Base-by-base conservation (phyloP, 2,113 vertebrate species). In the Macquaria ambigua region DNA sequence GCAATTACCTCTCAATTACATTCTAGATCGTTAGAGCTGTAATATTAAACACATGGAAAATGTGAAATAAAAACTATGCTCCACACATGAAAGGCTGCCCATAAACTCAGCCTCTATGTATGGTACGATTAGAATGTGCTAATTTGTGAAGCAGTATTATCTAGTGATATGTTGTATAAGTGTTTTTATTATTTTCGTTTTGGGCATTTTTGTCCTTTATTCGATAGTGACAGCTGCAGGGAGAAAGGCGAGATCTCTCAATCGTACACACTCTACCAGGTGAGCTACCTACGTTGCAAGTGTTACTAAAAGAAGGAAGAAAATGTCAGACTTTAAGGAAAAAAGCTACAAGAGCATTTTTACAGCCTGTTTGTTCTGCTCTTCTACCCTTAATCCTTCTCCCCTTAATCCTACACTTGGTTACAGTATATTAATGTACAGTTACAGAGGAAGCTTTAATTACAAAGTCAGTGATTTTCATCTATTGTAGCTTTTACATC, bases 1-100 rank as follows among this genome's bases (percentile, higher is more conserved):
- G 85, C 88, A 92, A 93, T 93, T 90, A 92, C 90, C 80, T 88
- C 90, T 86, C 86, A 92, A 31, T 93, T 94, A 92, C 87, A 82
- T 74, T 89, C 83, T 72, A 79, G 56, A 91, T 92, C 43, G 76
- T 93, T 90, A 89, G 75, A 87, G 89, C 84, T 73, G 68, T 92
- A 89, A 90, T 91, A 91, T 90, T 92, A 90, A 89, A 90, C 86
- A 92, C 89, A 85, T 84, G 85, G 90, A 93, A 90, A 85, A 87
- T 89, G 90, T 84, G 84, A 87, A 91, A 76, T 86, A 88, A 91
- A 92, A 90, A 25, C 70, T 25, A 89, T 46, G 72, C 76, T 70
- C 23, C 68, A 62, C 83, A 83, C 83, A 88, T 92, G 85, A 90
- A 90, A 90, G 79, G 67, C 67, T 58, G 77, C 68, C 20, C 50